Evolutionary conservation across 2,113 vertebrate species (phyloP).

Genomic region (Procavia capensis): DNA sequence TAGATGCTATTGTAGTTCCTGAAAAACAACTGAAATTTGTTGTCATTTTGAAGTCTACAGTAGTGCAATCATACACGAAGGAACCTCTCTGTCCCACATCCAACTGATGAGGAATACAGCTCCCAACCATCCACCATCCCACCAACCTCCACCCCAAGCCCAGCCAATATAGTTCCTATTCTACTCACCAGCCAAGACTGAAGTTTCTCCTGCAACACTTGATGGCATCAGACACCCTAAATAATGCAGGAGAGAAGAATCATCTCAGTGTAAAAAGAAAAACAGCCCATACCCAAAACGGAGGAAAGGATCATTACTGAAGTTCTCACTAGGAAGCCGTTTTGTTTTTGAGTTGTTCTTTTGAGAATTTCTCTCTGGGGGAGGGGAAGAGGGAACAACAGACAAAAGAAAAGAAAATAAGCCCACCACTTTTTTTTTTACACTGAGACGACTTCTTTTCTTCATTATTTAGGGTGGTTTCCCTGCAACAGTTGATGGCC

Average conservation of each 20-base stretch:
- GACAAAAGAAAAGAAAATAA: conserved; percentile 84
- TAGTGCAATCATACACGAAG: conserved; percentile 46
- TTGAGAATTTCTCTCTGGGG: conserved; percentile 82
- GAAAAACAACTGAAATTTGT: conserved; percentile 81
- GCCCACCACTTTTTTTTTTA: conserved; percentile 85
- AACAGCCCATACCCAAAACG: conserved; percentile 82
- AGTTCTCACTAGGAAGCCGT: conserved; percentile 80
- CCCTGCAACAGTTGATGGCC: conserved; percentile 83
- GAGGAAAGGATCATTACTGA: conserved; percentile 80
- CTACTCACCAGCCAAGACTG: conserved; percentile 86
- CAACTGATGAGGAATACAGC: conserved; percentile 48
- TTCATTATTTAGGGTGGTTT: conserved; percentile 83
- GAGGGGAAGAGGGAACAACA: conserved; percentile 78
- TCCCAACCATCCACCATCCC: conserved; percentile 78
- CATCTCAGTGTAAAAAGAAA: conserved; percentile 85
- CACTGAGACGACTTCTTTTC: conserved; percentile 84
- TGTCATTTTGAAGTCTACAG: conserved; percentile 72
- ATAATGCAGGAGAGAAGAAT: conserved; percentile 84
- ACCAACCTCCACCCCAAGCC: conserved; percentile 68
- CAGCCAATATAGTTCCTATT: conserved; percentile 78
- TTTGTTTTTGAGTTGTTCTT: conserved; percentile 81
- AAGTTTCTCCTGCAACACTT: conserved; percentile 85
- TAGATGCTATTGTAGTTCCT: conserved; percentile 79
- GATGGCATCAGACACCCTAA: conserved; percentile 85
- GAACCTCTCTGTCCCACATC: conserved; percentile 73